These are phyloP conservation scores for Zoanthus gigantus DNA, from an alignment of 92 coral and sea anemone species.

Conservation along the genomic window DNA sequence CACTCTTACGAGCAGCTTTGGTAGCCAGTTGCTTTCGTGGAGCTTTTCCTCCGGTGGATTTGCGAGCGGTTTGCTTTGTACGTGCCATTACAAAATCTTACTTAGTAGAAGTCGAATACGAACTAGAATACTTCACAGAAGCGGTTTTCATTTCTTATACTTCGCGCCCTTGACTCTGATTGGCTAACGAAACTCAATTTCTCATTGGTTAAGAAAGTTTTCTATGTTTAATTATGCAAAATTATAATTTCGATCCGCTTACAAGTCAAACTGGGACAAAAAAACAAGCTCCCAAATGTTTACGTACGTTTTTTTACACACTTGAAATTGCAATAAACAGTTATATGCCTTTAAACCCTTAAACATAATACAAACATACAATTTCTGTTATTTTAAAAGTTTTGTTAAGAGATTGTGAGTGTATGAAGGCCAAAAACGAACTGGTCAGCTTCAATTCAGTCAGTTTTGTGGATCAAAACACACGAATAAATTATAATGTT, in stretches of 20 bases:
- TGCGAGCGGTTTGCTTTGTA: slow-evolving; percentile 24
- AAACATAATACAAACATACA: neutral
- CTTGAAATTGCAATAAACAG: neutral
- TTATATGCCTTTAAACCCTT: neutral
- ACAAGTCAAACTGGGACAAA: neutral
- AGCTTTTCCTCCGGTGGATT: slow-evolving; percentile 21
- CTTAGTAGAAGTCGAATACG: neutral
- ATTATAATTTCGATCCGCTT: slow-evolving; percentile 5
- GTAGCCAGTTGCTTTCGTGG: slow-evolving; percentile 5
- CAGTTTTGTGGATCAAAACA: neutral
- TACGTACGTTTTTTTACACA: neutral
- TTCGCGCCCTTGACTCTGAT: slow-evolving; percentile 14
- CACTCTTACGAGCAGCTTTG: slow-evolving; percentile 20
- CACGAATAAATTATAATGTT: neutral
- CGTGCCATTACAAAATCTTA: neutral
- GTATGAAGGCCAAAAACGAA: neutral
- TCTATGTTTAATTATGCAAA: neutral
- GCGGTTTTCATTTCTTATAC: neutral
- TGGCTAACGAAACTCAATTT: neutral
- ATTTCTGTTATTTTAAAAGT: neutral
- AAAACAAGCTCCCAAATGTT: neutral
- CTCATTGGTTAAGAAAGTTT: neutral
- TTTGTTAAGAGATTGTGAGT: too few species aligned
- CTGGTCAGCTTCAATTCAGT: neutral
- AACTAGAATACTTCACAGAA: neutral